Evolutionary conservation across 2,888 invertebrate species (phyloP).

Genomic region (Leucozona laternaria): DNA sequence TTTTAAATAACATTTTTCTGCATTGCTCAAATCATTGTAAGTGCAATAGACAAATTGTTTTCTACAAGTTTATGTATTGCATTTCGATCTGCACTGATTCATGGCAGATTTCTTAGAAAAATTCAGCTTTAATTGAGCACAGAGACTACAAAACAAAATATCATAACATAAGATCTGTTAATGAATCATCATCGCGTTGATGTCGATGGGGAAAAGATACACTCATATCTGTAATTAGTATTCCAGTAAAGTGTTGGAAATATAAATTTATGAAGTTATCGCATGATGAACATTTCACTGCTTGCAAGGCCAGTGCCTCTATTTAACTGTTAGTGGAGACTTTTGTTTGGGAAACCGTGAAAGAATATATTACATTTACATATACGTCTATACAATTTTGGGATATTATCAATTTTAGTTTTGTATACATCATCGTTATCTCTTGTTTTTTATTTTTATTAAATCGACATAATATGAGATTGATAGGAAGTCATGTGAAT

Average conservation of each 20-base stretch:
- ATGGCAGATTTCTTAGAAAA: slow-evolving; percentile 52
- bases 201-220: slow-evolving; percentile 23
- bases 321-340: background rate
- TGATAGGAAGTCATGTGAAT: no score
- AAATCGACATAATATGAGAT: no score
- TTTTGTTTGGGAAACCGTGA: background rate
- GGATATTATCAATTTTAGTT: background rate
- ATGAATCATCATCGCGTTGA: slow-evolving; percentile 42
- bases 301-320: background rate
- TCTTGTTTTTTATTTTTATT: no score
- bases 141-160: slow-evolving; percentile 25
- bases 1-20: background rate
- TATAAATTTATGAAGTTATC: slow-evolving; percentile 55
- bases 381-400: background rate
- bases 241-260: slow-evolving; percentile 55
- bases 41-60: slow-evolving; percentile 13
- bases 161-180: slow-evolving; percentile 45
- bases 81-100: slow-evolving; percentile 63
- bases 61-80: slow-evolving; percentile 31
- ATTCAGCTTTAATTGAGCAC: background rate
- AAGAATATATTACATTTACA: background rate
- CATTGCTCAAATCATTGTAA: background rate
- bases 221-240: slow-evolving; percentile 62
- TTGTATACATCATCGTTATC: no score
- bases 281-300: slow-evolving; percentile 45